phyloP scores from a whole-genome alignment of 2,113 vertebrate species.

The Nothoprocta perdicaria region DNA sequence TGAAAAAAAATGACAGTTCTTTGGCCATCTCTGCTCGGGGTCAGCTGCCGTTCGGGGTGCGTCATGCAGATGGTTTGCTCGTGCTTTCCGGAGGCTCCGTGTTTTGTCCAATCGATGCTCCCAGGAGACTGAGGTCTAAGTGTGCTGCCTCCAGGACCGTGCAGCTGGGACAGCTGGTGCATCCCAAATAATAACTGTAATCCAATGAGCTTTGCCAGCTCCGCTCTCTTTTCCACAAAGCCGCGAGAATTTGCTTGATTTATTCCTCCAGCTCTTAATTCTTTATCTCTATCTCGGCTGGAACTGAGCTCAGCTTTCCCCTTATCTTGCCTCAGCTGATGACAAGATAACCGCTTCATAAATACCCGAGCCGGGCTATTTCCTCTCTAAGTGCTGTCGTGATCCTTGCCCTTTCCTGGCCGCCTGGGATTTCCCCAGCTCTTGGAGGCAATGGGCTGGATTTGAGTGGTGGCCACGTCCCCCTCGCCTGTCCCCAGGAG shows the following conservation, averaged over 20 bases:
- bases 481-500: neutral
- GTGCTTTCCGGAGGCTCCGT: neutral
- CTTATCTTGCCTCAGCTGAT: neutral
- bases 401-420: neutral
- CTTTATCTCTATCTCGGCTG: accelerated
- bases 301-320: slow-evolving; percentile 18
- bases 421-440: neutral
- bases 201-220: neutral
- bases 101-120: neutral
- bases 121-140: neutral
- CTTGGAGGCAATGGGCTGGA: neutral
- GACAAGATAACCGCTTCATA: neutral
- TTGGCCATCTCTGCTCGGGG: neutral
- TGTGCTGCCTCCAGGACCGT: neutral
- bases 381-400: neutral
- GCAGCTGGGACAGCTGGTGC: neutral
- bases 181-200: neutral
- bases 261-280: neutral
- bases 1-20: no score
- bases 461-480: neutral
- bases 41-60: neutral
- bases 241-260: neutral
- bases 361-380: accelerated
- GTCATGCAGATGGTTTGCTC: neutral
- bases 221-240: neutral